Evolutionary conservation across 2,888 invertebrate species (phyloP).

Genomic region (Phlogophora meticulosa): DNA sequence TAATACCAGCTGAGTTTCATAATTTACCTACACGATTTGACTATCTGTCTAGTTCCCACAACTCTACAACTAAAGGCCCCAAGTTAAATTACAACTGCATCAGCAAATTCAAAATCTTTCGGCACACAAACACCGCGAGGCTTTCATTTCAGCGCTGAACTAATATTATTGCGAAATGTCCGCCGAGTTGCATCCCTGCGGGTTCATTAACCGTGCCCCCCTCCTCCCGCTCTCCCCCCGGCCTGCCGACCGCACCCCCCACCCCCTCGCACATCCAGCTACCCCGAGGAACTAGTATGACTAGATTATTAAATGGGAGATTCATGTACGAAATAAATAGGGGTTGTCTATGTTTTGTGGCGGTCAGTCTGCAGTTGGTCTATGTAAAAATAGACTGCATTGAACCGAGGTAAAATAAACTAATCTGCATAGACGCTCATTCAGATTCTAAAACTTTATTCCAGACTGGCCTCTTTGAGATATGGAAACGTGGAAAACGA

Average conservation of each 20-base stretch:
- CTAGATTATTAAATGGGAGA: slow-evolving; percentile 72
- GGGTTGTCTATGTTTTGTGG: slow-evolving; percentile 48
- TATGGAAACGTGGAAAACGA: too few relatives aligned
- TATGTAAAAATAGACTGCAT: slow-evolving; percentile 31
- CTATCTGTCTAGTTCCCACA: not conserved
- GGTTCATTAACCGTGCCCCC: slow-evolving; percentile 84
- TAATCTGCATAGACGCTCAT: too few relatives aligned
- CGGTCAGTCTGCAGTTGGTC: slow-evolving; percentile 33
- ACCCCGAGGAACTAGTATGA: slow-evolving; percentile 68
- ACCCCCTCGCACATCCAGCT: slow-evolving; percentile 53
- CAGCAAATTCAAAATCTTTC: slow-evolving; percentile 50
- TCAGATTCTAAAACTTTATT: too few relatives aligned
- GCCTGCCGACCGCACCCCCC: slow-evolving; percentile 66
- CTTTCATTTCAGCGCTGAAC: slow-evolving; percentile 72
- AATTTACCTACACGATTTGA: not conserved
- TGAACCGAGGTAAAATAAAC: too few relatives aligned
- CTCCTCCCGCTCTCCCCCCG: slow-evolving; percentile 44
- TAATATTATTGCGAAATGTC: slow-evolving; percentile 84
- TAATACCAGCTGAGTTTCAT: not conserved
- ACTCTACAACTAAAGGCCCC: slow-evolving; percentile 20
- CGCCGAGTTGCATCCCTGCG: slow-evolving; percentile 81
- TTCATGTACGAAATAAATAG: slow-evolving; percentile 61
- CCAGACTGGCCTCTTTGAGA: too few relatives aligned
- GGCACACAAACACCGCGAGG: slow-evolving; percentile 47
- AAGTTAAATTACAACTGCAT: slow-evolving; percentile 50